Conservation (phyloP, 2,113 vertebrate species). For the Tachysurus fulvidraco region DNA sequence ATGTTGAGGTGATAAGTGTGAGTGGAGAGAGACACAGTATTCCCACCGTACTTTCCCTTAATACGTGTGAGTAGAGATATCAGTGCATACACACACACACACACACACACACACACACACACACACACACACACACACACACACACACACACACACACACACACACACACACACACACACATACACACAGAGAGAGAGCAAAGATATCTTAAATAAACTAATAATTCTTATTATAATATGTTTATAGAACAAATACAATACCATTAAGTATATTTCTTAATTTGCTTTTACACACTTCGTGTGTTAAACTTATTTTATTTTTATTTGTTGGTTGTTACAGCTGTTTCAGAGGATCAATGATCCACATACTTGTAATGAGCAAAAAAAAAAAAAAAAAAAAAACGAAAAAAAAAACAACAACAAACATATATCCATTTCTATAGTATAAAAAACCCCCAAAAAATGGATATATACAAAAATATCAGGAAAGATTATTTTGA, state of each 20-base stretch:
- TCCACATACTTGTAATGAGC: neutral
- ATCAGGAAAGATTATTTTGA: neutral
- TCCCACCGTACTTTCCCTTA: slow-evolving; percentile 63
- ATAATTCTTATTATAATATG: neutral
- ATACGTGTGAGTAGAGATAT: slow-evolving; percentile 72
- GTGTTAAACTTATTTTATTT: neutral
- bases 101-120: slow-evolving; percentile 8
- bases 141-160: neutral
- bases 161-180: neutral
- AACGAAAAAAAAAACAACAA: neutral
- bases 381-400: neutral
- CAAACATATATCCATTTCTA: no score
- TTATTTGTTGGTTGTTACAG: neutral
- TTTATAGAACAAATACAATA: neutral
- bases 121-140: neutral
- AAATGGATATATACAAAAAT: no score
- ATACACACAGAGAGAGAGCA: neutral
- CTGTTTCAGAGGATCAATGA: neutral
- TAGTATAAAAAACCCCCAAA: no score
- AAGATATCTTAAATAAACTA: neutral
- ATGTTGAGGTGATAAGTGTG: slow-evolving; percentile 70
- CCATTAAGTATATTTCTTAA: neutral
- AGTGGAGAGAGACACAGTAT: slow-evolving; percentile 73
- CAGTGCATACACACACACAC: neutral
- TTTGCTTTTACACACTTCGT: neutral